Base-by-base conservation (phyloP, 2,888 invertebrate genomes). In the Cordilura impudica region DNA sequence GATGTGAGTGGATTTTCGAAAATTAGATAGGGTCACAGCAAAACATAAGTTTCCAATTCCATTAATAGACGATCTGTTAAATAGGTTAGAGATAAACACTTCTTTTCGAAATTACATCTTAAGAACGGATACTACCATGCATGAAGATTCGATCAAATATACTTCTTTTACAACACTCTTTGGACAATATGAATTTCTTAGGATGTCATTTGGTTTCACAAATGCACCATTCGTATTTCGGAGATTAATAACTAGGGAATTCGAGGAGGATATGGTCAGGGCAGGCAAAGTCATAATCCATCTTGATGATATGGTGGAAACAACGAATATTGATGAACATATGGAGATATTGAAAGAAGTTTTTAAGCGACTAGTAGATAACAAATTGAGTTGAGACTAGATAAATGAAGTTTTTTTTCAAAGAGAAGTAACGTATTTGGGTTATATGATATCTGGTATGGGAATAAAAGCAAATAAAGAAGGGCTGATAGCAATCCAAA, bases 271-370 rank as follows among this genome's bases (percentile, higher is more conserved):
- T 29, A 72, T 78, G 39, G 66, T 78, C 0, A 23, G 23, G 43
- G 45, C 45, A 0, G 53, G 29, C 8, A 45, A 72, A 47, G 54
- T 83, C 10, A 21, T 70, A 8, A 80, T 84, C 35, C 84, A 85
- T 76, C 75, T 84, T 54, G 84, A 84, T 49, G 84, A 85, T 14
- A 47, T 84, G 65, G 78, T 84, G n/a, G 76, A 74, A 1, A 79
- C 78, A 26, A 26, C 26, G 26, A 6, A 26, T 6, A 26, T 26
- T 6, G 26, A 26, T 26, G 26, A 26, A 58, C 65, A 69, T 65
- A 81, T 77, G 45, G 70, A 19, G 19, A 69, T 61, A 19, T 75
- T 80, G 16, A 72, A 35, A 14, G n/a, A 60, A 66, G 81, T 81
- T 7, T 35, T 83, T 5, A 47, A 78, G 19, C 45, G 70, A 47